Percentiles rank a stretch among this genome's conserved stretches.
phyloP scores from a whole-genome alignment of 2,797 vertebrate species.

The Thamnophis elegans region DNA sequence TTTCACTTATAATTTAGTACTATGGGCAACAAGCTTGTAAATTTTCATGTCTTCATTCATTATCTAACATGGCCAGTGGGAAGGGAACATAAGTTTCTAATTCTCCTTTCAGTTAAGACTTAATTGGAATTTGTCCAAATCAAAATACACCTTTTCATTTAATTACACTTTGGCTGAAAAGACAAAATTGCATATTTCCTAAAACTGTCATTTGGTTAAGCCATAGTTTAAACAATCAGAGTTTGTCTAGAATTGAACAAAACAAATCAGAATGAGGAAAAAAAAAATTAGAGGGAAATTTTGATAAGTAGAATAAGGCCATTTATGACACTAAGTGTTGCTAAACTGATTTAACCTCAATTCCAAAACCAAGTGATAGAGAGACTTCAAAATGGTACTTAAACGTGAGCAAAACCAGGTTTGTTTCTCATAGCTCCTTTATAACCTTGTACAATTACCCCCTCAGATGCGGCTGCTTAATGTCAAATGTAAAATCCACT shows the following conservation, averaged over 20 bases:
- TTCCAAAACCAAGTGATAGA: not conserved
- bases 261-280: not conserved
- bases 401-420: not conserved
- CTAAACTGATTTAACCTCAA: not conserved
- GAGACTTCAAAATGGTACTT: not conserved
- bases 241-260: not conserved
- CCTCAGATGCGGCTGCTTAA: not conserved
- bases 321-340: not conserved
- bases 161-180: not conserved
- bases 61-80: not conserved
- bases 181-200: not conserved
- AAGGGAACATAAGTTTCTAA: not conserved
- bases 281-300: not conserved
- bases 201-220: not conserved
- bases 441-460: not conserved
- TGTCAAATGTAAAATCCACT: not conserved
- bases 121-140: not conserved
- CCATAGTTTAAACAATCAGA: not conserved
- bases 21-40: not conserved
- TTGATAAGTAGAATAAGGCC: not conserved
- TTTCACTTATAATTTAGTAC: not conserved
- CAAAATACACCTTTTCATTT: not conserved
- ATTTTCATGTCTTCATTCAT: not conserved
- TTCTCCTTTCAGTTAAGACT: not conserved
- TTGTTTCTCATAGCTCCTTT: not conserved